These are phyloP conservation scores for Tricholauxania praeusta DNA, from an alignment of 2,888 invertebrate genomes.

Conservation along the genomic window DNA sequence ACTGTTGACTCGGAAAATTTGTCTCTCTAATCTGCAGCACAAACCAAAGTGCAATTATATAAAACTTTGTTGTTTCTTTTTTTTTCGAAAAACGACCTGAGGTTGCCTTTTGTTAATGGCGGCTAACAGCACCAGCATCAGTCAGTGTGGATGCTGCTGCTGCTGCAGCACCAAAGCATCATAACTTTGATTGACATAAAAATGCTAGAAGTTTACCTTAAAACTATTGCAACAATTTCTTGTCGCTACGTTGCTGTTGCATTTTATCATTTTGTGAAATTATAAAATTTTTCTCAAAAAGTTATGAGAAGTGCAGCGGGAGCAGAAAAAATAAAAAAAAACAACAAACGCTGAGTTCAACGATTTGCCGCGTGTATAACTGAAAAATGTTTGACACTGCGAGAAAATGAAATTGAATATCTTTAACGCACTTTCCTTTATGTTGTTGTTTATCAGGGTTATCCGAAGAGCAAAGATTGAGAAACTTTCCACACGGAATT, in stretches of 20 bases:
- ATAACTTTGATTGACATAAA: slow-evolving; percentile 60
- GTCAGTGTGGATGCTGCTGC: neutral
- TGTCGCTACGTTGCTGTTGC: neutral
- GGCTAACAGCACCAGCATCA: neutral
- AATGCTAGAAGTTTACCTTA: slow-evolving; percentile 67
- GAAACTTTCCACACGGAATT: no score
- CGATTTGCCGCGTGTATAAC: neutral
- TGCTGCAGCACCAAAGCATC: neutral
- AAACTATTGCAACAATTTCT: slow-evolving; percentile 60
- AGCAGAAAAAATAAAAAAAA: slow-evolving; percentile 19
- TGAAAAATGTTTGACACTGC: slow-evolving; percentile 10
- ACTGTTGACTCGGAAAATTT: slow-evolving; percentile 3
- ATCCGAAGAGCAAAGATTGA: no score
- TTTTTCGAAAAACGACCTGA: slow-evolving; percentile 7
- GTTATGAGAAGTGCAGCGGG: slow-evolving; percentile 2
- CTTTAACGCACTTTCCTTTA: no score
- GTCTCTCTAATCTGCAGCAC: slow-evolving; percentile 37
- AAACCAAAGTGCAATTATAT: slow-evolving; percentile 29
- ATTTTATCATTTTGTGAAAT: slow-evolving; percentile 22
- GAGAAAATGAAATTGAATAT: no score
- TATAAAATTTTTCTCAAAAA: slow-evolving; percentile 32
- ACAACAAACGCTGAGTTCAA: neutral
- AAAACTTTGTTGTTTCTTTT: slow-evolving; percentile 5
- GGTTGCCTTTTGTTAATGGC: neutral
- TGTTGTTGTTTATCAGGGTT: no score